Percentiles rank a stretch among this genome's conserved stretches.
Conservation (phyloP, 1,140 invertebrate species). For the Hormaphis cornu region DNA sequence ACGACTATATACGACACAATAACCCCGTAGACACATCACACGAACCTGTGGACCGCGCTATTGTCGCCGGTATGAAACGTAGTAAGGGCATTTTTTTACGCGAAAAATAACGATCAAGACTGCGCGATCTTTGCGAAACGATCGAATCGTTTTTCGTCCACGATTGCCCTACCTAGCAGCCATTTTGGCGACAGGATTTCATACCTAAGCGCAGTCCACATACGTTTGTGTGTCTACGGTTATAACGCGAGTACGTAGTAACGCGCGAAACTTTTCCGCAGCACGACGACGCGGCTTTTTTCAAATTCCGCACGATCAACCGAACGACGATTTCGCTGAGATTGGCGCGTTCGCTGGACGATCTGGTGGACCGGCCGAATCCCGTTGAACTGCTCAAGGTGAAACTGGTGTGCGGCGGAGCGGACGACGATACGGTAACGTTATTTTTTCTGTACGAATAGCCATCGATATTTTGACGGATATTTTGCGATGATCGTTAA, state of each 20-base stretch:
- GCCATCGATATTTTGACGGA: background rate
- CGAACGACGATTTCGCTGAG: conserved; percentile 60
- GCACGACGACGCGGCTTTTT: conserved; percentile 59
- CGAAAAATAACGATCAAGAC: too few species aligned
- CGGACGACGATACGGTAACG: conserved; percentile 52
- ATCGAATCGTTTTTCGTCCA: too few species aligned
- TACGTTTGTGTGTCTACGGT: too few species aligned
- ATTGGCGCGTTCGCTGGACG: conserved; percentile 62
- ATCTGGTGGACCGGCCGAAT: conserved; percentile 60
- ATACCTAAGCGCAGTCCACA: too few species aligned
- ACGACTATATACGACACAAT: background rate
- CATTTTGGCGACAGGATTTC: too few species aligned
- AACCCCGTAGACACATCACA: background rate
- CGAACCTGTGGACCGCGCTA: too few species aligned
- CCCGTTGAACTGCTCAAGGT: conserved; percentile 77
- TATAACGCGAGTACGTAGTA: too few species aligned
- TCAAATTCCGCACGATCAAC: conserved; percentile 60
- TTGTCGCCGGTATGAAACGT: too few species aligned
- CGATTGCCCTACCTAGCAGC: too few species aligned
- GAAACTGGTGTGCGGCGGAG: conserved; percentile 54
- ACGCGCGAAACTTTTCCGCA: conserved; percentile 36
- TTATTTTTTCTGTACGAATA: background rate
- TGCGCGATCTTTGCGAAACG: too few species aligned
- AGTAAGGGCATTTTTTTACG: too few species aligned
- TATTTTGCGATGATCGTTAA: too few species aligned